phyloP scores from a whole-genome alignment of 1,140 invertebrate species.

The Sitodiplosis mosellana region DNA sequence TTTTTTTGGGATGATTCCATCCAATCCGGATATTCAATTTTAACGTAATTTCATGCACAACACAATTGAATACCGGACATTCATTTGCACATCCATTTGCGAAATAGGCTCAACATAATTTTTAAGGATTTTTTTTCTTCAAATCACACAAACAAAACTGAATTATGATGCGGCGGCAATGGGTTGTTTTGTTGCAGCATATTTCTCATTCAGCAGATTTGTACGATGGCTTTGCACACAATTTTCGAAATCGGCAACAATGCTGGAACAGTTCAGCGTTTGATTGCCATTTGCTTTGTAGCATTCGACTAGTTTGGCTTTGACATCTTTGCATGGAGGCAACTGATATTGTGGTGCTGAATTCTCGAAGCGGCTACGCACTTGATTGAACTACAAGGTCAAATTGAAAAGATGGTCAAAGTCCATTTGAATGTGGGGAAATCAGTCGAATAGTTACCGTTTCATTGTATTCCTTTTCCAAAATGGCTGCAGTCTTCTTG shows the following conservation, averaged over 20 bases:
- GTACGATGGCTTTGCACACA: slow-evolving; percentile 29
- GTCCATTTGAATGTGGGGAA: background rate
- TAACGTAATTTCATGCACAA: too few relatives aligned
- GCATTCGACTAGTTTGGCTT: slow-evolving; percentile 29
- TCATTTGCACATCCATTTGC: too few relatives aligned
- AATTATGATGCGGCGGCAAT: background rate
- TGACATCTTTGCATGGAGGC: slow-evolving; percentile 28
- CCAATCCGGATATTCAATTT: too few relatives aligned
- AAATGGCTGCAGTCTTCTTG: slow-evolving; percentile 26
- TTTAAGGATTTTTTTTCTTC: too few relatives aligned
- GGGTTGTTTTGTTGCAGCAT: background rate
- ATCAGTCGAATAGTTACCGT: slow-evolving; percentile 11
- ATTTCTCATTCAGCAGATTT: slow-evolving; percentile 3
- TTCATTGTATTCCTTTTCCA: slow-evolving; percentile 29
- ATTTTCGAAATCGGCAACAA: slow-evolving; percentile 29
- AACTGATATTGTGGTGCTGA: slow-evolving; percentile 17
- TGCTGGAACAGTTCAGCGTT: slow-evolving; percentile 28
- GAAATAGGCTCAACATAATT: too few relatives aligned
- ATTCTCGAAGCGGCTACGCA: slow-evolving; percentile 21
- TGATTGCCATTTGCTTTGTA: slow-evolving; percentile 31
- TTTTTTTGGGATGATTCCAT: too few relatives aligned
- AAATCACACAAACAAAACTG: too few relatives aligned
- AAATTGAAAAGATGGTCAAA: background rate
- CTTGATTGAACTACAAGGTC: slow-evolving; percentile 11
- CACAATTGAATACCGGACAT: too few relatives aligned